Evolutionary conservation across 2,113 vertebrate species (phyloP).

Genomic region (Tragulus kanchil): DNA sequence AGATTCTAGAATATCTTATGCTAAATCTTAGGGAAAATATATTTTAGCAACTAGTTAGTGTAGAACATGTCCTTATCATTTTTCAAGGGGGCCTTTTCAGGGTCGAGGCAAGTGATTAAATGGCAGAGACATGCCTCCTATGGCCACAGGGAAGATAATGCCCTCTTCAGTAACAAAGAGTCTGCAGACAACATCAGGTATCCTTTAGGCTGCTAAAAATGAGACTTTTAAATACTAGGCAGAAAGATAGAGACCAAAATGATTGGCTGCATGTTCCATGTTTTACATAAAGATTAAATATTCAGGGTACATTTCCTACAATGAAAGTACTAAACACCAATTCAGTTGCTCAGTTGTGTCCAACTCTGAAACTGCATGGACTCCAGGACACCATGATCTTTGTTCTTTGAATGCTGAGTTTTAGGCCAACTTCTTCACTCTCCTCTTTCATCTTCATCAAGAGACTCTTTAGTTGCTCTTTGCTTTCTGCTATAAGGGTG

Average conservation of each 20-base stretch:
- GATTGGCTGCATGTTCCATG: background rate
- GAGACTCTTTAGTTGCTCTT: too few relatives aligned
- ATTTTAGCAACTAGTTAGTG: background rate
- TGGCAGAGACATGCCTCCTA: background rate
- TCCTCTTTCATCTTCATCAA: too few relatives aligned
- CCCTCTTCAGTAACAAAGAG: background rate
- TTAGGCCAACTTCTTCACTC: too few relatives aligned
- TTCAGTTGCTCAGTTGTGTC: too few relatives aligned
- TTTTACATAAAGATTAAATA: slow-evolving; percentile 13
- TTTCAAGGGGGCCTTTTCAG: background rate
- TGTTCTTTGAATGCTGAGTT: too few relatives aligned
- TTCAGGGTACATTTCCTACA: background rate
- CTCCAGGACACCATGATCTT: too few relatives aligned
- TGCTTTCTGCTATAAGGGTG: too few relatives aligned
- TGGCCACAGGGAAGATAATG: background rate
- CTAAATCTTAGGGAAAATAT: background rate
- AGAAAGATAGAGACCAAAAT: background rate
- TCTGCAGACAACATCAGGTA: background rate
- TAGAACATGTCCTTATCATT: background rate
- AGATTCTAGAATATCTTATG: background rate
- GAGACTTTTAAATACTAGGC: background rate
- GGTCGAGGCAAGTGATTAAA: background rate
- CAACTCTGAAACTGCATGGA: too few relatives aligned
- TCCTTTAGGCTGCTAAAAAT: background rate
- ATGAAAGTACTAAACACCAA: background rate